Evolutionary conservation across 2,113 vertebrate species (phyloP).

Genomic region (Pseudopodoces humilis): DNA sequence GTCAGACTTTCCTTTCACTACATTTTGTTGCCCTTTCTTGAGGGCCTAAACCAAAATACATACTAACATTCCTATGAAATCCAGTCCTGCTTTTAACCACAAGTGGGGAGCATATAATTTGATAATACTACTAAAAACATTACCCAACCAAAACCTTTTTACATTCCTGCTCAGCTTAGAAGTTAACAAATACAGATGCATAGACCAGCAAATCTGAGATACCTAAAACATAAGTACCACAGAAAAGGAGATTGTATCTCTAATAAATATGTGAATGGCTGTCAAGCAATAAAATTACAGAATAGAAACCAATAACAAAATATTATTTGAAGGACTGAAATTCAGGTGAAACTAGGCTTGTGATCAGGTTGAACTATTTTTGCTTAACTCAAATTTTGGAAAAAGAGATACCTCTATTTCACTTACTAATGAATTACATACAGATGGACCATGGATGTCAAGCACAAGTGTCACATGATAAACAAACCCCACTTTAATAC

Average conservation of each 20-base stretch:
- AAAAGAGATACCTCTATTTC: not conserved
- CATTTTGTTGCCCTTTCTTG: not conserved
- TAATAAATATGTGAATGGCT: not conserved
- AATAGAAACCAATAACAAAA: not conserved
- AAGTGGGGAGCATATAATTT: not conserved
- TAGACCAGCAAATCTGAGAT: not conserved
- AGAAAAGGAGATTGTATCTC: not conserved
- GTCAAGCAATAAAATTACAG: not conserved
- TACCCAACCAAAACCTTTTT: not conserved
- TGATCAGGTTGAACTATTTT: not conserved
- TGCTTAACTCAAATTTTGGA: not conserved
- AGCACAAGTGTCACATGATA: not conserved
- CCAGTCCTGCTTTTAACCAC: not conserved
- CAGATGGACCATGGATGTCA: not conserved
- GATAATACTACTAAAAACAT: not conserved
- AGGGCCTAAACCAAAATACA: not conserved
- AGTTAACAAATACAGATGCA: not conserved
- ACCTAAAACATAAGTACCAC: not conserved
- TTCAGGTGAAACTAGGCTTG: not conserved
- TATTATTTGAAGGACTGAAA: not conserved
- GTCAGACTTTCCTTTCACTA: not conserved
- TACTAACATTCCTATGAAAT: not conserved
- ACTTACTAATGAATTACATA: not conserved
- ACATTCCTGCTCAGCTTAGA: not conserved
- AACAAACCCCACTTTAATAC: constrained; percentile 51